Percentiles rank a stretch among this genome's conserved stretches.
Conservation (phyloP, 2,113 vertebrate genomes). For the Vombatus ursinus region DNA sequence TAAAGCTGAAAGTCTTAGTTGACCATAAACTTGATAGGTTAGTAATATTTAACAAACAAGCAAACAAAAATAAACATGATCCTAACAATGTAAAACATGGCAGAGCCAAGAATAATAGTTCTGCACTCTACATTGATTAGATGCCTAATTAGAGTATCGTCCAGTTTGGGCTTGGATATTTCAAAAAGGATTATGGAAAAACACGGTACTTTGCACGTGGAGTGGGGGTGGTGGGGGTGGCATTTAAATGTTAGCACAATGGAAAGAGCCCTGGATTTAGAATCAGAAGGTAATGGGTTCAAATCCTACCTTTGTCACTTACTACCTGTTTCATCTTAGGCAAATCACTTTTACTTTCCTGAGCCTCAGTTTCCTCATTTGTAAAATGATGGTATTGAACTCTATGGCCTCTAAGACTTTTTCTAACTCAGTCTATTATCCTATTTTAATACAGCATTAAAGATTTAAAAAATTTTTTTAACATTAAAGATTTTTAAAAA, state of each 20-base stretch:
- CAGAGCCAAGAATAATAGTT: conserved; percentile 11
- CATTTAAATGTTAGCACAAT: background rate
- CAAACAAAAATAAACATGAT: conserved; percentile 30
- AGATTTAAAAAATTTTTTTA: background rate
- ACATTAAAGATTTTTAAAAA: background rate
- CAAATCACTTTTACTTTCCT: background rate
- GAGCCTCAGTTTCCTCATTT: background rate
- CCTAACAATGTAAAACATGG: background rate
- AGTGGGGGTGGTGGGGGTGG: background rate
- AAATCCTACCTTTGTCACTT: background rate
- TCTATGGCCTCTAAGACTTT: background rate
- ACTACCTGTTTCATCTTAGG: background rate
- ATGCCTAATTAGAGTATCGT: conserved; percentile 24
- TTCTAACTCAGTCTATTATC: background rate
- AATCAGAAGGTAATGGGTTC: background rate
- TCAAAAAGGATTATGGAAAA: conserved; percentile 29
- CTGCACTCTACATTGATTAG: conserved; percentile 22
- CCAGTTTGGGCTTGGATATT: conserved; percentile 26
- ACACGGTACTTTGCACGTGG: background rate
- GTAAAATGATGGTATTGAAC: background rate
- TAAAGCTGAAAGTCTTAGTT: conserved; percentile 33
- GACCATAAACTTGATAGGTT: conserved; percentile 24
- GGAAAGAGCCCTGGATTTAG: background rate
- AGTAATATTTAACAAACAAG: background rate
- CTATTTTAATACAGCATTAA: background rate